phyloP scores from a whole-genome alignment of 2,888 invertebrate species.

The Napeogenes inachia region DNA sequence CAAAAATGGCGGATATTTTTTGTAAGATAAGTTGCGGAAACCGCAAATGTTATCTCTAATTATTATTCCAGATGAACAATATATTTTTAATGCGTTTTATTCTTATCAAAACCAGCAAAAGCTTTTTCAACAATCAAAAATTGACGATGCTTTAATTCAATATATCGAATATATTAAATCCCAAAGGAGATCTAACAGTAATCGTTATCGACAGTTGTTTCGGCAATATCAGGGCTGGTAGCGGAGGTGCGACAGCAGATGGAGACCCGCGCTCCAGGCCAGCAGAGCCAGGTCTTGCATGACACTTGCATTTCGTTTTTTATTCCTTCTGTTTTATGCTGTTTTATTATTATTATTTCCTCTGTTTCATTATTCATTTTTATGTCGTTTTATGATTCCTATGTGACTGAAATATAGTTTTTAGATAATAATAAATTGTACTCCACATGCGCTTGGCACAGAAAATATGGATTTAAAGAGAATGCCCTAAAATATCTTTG shows the following conservation, averaged over 20 bases:
- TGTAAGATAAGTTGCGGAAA: no score
- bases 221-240: constrained; percentile 88
- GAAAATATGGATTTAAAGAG: constrained; percentile 15
- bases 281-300: constrained; percentile 76
- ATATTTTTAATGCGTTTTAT: no score
- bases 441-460: constrained; percentile 18
- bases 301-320: constrained; percentile 31
- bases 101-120: not conserved
- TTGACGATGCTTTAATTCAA: not conserved
- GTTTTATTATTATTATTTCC: constrained; percentile 7
- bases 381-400: constrained; percentile 6
- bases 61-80: no score
- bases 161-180: not conserved
- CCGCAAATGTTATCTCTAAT: no score
- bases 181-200: constrained; percentile 6
- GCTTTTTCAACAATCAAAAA: no score
- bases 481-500: constrained; percentile 25
- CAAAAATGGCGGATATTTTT: no score
- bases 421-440: not conserved
- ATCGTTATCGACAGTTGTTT: constrained; percentile 79
- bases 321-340: constrained; percentile 24
- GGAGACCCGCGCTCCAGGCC: constrained; percentile 75
- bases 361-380: constrained; percentile 1
- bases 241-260: constrained; percentile 87
- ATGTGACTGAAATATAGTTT: not conserved